Evolutionary conservation across 2,797 vertebrate species (phyloP), one percentile per base, ranked within the genome.

Genomic region (Brotula barbata): DNA sequence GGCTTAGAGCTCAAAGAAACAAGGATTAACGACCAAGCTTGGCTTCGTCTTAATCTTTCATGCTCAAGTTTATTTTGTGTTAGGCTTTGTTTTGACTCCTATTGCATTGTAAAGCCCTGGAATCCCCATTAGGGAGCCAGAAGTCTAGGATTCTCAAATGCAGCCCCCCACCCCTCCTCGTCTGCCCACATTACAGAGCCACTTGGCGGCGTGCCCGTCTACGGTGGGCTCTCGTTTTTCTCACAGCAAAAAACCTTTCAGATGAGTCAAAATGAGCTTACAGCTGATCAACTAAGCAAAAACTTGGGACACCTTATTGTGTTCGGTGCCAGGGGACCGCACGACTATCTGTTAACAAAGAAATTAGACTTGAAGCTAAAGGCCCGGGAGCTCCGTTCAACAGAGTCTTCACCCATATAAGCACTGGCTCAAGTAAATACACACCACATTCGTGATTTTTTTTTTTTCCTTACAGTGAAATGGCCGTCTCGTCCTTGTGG

Each of bases 71-170:
- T 83, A 87, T 83, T 84, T 88, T 80, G 60, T 61, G 67, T 81
- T 72, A 62, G 58, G 71, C 70, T 84, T 85, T 88, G 84, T 89
- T 89, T 87, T 73, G 68, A 80, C 79, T 83, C 58, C 58, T 76
- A 77, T 81, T 85, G 64, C 70, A 71, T 68, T 78, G 71, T 86
- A 89, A 88, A 82, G 57, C 80, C 53, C n/a, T 20, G 62, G 71
- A 84, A 90, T 87, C 73, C 78, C 87, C 75, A 87, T 88, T 84
- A 84, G 71, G 46, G 59, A 87, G 71, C 51, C 40, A 50, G 70
- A 63, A 52, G 37, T 84, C 75, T 78, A 61, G 59, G 46, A 70
- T 81, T 84, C 70, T 67, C 58, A 68, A 84, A 66, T 36, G 50
- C 9, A 58, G 28, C 58, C 47, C 55, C 55, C 45, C 31, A 20